Percentiles rank a stretch among this genome's conserved stretches.
Conservation (phyloP, 2,113 vertebrate species). For the Megaleporinus macrocephalus region DNA sequence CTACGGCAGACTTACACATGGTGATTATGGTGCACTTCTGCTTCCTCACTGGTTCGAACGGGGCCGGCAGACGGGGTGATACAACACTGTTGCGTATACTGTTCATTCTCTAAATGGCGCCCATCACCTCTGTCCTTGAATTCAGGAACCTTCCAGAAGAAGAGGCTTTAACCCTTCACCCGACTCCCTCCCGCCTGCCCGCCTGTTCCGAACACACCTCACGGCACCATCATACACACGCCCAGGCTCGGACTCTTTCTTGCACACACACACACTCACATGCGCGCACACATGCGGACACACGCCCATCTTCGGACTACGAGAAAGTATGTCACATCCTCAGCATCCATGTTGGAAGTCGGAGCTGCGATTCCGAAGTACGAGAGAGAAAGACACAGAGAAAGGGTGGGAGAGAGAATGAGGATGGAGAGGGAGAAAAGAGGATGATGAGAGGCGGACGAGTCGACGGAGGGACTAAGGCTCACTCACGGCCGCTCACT, state of each 20-base stretch:
- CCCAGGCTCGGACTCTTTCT: constrained; percentile 51
- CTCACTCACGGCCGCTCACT: constrained; percentile 74
- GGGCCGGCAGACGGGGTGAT: not conserved
- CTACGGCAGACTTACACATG: constrained; percentile 29
- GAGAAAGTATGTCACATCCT: constrained; percentile 77
- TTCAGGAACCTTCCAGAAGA: constrained; percentile 88
- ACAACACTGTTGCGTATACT: not conserved
- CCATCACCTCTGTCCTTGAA: constrained; percentile 71
- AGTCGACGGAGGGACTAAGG: constrained; percentile 44
- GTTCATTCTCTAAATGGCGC: constrained; percentile 25
- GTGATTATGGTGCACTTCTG: not conserved
- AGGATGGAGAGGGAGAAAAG: constrained; percentile 60
- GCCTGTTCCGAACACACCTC: constrained; percentile 59
- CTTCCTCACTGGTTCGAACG: constrained; percentile 5
- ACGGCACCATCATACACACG: constrained; percentile 45
- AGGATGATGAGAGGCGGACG: constrained; percentile 52
- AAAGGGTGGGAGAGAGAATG: constrained; percentile 64
- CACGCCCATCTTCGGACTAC: constrained; percentile 56
- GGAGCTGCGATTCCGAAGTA: constrained; percentile 66
- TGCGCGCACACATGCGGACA: constrained; percentile 53
- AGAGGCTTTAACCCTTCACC: constrained; percentile 81
- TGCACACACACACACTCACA: constrained; percentile 31
- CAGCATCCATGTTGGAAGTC: constrained; percentile 81
- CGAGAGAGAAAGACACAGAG: constrained; percentile 59
- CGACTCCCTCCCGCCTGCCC: not conserved